Percentiles rank a stretch among this genome's conserved stretches.
Conservation (phyloP, 2,888 invertebrate species). For the Galeruca laticollis region DNA sequence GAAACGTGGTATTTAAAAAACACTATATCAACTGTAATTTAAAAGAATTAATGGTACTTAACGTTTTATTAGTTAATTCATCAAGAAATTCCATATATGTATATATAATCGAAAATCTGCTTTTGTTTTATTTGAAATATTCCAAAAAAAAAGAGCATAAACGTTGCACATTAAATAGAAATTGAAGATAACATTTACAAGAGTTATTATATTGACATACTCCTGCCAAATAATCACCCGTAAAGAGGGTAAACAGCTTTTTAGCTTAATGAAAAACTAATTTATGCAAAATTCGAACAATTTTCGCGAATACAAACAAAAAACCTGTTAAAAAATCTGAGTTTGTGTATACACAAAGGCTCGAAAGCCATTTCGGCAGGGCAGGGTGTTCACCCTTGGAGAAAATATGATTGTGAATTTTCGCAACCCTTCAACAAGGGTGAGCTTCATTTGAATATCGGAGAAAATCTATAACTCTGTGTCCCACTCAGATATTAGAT, state of each 20-base stretch:
- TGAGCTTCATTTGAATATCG: conserved; percentile 63
- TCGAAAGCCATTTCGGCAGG: conserved; percentile 49
- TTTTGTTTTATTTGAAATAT: not conserved
- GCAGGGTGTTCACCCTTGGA: conserved; percentile 62
- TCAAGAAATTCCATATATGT: not conserved
- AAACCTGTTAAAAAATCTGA: conserved; percentile 59
- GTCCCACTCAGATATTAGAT: conserved; percentile 59
- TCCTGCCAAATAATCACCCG: conserved; percentile 28
- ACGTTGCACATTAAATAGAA: not conserved
- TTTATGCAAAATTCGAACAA: conserved; percentile 52
- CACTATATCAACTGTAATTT: conserved; percentile 24
- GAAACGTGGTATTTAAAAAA: conserved; percentile 32
- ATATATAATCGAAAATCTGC: not conserved
- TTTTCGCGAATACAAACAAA: conserved; percentile 51
- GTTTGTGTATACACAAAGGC: conserved; percentile 58
- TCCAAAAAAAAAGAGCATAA: not conserved
- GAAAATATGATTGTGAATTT: conserved; percentile 64
- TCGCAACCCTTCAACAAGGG: conserved; percentile 63
- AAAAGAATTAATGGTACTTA: conserved; percentile 23
- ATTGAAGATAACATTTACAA: not conserved
- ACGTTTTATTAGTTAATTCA: conserved; percentile 3
- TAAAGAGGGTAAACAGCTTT: conserved; percentile 38
- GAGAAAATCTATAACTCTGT: conserved; percentile 58
- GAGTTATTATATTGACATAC: conserved; percentile 13
- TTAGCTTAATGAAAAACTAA: conserved; percentile 47